Evolutionary conservation across 2,888 invertebrate genomes (phyloP), one percentile per base, ranked within the genome.

Genomic region (Heliconius ismenius): DNA sequence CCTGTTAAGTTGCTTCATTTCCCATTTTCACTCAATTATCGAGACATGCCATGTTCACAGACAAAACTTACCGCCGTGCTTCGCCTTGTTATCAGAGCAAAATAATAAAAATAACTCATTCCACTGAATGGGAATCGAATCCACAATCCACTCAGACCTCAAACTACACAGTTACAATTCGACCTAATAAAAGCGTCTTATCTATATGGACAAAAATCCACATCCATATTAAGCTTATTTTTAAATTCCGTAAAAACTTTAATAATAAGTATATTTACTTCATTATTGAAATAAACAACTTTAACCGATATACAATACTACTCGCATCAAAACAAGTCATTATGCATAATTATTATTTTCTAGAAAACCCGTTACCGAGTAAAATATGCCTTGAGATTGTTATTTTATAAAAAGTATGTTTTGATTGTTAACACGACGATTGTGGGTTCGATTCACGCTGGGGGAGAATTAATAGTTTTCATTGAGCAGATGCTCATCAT

Each of bases 321-420:
- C n/a, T 58, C n/a, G 32, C 15, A 70, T 58, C 54, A 70, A 32
- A 70, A 70, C 70, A 70, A 70, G 58, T 70, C 15, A 70, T 70
- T 58, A 70, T 58, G n/a, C 10, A 49, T 70, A 58, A 70, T 70
- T n/a, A 32, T 69, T 69, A 21, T 54, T 70, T 58, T 32, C 13
- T 18, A 49, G 49, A 7, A 49, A 18, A 7, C 15, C 43, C 21
- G n/a, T 26, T 63, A 62, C 3, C 39, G n/a, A 13, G 36, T 65
- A 21, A 64, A 32, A 28, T 64, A 4, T 11, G 21, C 21, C 21
- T 39, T 39, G 36, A 11, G 13, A 24, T 13, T 24, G 21, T 54
- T 21, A 54, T 21, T 21, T 54, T 21, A 54, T 54, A 0, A 3
- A 54, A 54, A 54, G 9, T 21, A n/a, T 4, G 11, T 1, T 60